Evolutionary conservation across 1,140 invertebrate species (phyloP), one percentile per base, ranked within the genome.

Genomic region (Lanistes nyassanus): DNA sequence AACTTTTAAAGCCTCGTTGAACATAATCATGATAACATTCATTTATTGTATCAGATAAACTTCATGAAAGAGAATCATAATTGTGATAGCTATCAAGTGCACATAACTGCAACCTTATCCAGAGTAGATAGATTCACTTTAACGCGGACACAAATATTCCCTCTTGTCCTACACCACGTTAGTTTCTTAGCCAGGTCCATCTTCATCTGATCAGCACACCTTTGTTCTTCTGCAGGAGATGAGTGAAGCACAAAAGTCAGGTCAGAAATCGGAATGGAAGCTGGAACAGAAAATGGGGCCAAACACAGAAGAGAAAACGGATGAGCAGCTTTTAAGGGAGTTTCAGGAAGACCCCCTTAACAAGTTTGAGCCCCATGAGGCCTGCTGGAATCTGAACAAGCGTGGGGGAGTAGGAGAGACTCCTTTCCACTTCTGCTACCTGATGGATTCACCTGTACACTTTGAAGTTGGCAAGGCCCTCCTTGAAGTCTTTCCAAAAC

Each of bases 311-410:
- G 66, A 75, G n/a, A 81, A 81, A 23, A 65, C 79, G 62, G 83
- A 84, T 65, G 76, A 81, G 51, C 76, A 88, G 68, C 51, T 87
- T 9, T 53, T 84, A 3, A 36, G 16, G 47, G 81, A 84, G 55
- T 87, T 79, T 71, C 75, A 83, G 66, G 79, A 85, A n/a, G 80
- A 86, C 56, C 75, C 78, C 37, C 84, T 86, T 69, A 86, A 84
- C 56, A 83, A 84, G 74, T 76, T 86, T 66, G 65, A 76, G 29
- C 76, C 82, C 6, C 86, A 88, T 70, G 83, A 86, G 31, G 84
- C 80, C 37, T 98, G 97, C 85, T 99, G 98, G 98, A 95, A 98
- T 88, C 95, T 99, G 93, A 94, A 97, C 81, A 96, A 97, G 86
- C 91, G 97, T 51, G 97, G 97, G 0, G 96, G 96, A 0, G 90